phyloP scores from a whole-genome alignment of 2,888 invertebrate species.

The Phaonia tiefii region DNA sequence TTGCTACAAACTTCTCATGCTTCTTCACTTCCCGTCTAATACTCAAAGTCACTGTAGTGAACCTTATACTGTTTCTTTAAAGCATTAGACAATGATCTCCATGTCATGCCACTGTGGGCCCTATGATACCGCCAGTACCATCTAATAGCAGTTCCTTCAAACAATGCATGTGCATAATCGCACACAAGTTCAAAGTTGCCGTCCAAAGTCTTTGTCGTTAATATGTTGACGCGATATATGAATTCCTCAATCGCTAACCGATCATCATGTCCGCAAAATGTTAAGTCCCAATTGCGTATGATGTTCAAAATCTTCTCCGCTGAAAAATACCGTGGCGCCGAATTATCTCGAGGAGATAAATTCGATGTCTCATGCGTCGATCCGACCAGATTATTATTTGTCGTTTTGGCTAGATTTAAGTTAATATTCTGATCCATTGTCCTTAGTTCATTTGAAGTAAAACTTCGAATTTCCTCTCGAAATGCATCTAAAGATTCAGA shows the following conservation, averaged over 20 bases:
- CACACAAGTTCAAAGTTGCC: constrained; percentile 7
- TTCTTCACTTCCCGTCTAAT: not conserved
- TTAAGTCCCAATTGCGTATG: constrained; percentile 27
- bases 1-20: constrained; percentile 12
- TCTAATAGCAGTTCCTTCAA: too few species aligned
- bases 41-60: constrained; percentile 12
- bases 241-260: constrained; percentile 16
- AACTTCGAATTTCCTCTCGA: too few species aligned
- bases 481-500: too few species aligned
- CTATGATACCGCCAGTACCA: not conserved
- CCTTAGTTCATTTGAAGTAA: too few species aligned
- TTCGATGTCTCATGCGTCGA: too few species aligned
- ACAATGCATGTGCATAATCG: too few species aligned
- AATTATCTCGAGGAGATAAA: too few species aligned
- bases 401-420: too few species aligned
- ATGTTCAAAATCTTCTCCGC: constrained; percentile 9
- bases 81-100: not conserved
- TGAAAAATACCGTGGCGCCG: too few species aligned
- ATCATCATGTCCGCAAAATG: not conserved
- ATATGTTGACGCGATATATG: constrained; percentile 23
- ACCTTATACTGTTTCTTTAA: not conserved
- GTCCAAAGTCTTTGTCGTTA: constrained; percentile 9
- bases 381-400: too few species aligned
- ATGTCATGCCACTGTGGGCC: not conserved
- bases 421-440: too few species aligned